Evolutionary conservation across 2,888 invertebrate genomes (phyloP).

Genomic region (Diabrotica balteata): DNA sequence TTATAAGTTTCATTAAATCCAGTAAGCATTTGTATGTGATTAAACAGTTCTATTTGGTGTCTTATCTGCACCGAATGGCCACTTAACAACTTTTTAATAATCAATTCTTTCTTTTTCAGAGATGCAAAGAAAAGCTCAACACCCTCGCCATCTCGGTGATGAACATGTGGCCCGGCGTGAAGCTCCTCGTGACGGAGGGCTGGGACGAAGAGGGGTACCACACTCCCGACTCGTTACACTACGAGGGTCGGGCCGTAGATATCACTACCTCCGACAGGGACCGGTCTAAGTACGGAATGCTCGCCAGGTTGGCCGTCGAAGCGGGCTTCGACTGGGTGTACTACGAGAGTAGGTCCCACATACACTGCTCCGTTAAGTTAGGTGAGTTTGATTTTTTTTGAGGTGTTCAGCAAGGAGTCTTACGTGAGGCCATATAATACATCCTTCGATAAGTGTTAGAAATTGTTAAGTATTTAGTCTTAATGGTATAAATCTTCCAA

Average conservation of each 20-base stretch:
- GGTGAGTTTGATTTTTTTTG: slow-evolving; percentile 66
- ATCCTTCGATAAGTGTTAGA: too few relatives aligned
- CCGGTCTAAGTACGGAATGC: slow-evolving; percentile 92
- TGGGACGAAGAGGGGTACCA: slow-evolving; percentile 91
- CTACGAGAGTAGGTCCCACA: slow-evolving; percentile 92
- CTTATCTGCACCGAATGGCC: too few relatives aligned
- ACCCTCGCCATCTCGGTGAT: slow-evolving; percentile 94
- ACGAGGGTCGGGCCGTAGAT: slow-evolving; percentile 96
- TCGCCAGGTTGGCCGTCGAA: slow-evolving; percentile 93
- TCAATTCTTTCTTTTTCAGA: slow-evolving; percentile 68
- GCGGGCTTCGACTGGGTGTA: slow-evolving; percentile 99
- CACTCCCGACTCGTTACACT: slow-evolving; percentile 85
- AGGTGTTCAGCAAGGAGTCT: too few relatives aligned
- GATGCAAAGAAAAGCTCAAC: slow-evolving; percentile 94
- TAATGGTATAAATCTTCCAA: not conserved
- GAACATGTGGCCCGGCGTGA: slow-evolving; percentile 98
- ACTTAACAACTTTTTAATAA: too few relatives aligned
- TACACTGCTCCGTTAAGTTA: slow-evolving; percentile 97
- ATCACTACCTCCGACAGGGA: slow-evolving; percentile 94
- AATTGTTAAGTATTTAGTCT: too few relatives aligned
- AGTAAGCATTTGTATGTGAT: too few relatives aligned
- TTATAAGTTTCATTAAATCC: too few relatives aligned
- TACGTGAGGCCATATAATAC: too few relatives aligned
- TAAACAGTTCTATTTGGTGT: too few relatives aligned
- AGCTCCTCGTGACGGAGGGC: slow-evolving; percentile 90